Percentiles rank a stretch among this genome's conserved stretches.
Conservation (phyloP, 2,113 vertebrate genomes). For the Proterorhinus semilunaris region DNA sequence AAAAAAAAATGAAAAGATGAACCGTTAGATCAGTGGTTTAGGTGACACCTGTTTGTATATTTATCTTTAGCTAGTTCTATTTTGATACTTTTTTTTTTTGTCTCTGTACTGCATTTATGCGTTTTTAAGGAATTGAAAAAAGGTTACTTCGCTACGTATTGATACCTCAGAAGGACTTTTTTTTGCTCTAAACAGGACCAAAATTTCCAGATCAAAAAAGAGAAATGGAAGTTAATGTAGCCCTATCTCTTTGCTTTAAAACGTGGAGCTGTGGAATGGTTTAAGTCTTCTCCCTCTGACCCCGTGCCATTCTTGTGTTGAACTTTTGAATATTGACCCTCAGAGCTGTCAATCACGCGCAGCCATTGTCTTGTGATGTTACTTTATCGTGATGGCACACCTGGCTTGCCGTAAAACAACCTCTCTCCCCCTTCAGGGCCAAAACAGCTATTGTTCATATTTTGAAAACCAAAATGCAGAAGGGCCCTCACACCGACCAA, state of each 20-base stretch:
- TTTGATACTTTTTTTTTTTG: constrained; percentile 82
- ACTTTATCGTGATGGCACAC: constrained; percentile 36
- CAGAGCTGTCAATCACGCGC: constrained; percentile 72
- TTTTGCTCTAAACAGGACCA: constrained; percentile 80
- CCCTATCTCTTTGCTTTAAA: constrained; percentile 78
- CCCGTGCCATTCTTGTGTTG: constrained; percentile 72
- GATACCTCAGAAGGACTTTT: constrained; percentile 85
- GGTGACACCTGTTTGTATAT: constrained; percentile 87
- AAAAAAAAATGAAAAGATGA: constrained; percentile 67
- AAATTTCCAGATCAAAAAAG: constrained; percentile 74
- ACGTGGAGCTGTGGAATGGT: constrained; percentile 69
- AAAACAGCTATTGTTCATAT: constrained; percentile 58
- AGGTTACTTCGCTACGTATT: constrained; percentile 78
- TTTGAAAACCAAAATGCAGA: constrained; percentile 64
- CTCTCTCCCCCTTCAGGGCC: constrained; percentile 48
- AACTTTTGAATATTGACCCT: constrained; percentile 53
- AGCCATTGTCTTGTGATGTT: constrained; percentile 42
- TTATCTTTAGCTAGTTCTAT: constrained; percentile 87
- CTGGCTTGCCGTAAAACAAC: constrained; percentile 29
- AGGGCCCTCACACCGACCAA: constrained; percentile 52
- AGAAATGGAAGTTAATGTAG: constrained; percentile 75
- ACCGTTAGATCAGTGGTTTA: constrained; percentile 83
- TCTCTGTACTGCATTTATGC: constrained; percentile 84
- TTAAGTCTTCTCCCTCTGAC: constrained; percentile 61
- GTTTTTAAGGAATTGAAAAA: constrained; percentile 83